Evolutionary conservation across 2,797 vertebrate genomes (phyloP).

Genomic region (Linurgus olivaceus): DNA sequence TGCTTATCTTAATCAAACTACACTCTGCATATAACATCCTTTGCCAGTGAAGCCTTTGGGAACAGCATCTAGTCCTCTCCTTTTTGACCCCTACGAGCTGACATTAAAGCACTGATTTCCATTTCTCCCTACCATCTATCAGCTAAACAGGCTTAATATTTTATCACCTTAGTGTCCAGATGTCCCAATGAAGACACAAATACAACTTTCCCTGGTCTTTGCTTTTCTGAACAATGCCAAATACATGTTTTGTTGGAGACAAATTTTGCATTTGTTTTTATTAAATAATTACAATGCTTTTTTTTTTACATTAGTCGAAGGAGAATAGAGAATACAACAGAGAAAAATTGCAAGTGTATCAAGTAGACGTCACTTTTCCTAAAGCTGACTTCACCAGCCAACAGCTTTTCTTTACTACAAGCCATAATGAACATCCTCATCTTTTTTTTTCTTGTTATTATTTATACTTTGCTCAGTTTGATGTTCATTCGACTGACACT

Average conservation of each 20-base stretch:
- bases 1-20: not conserved
- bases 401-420: not conserved
- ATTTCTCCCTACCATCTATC: not conserved
- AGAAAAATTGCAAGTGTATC: not conserved
- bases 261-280: not conserved
- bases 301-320: not conserved
- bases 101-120: not conserved
- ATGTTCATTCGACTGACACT: not conserved
- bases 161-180: not conserved
- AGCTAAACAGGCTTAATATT: not conserved
- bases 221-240: not conserved
- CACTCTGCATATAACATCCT: not conserved
- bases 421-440: not conserved
- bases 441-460: not conserved
- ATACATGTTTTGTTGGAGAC: not conserved
- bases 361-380: not conserved
- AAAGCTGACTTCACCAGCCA: not conserved
- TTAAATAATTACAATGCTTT: not conserved
- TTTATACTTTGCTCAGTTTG: not conserved
- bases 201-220: not conserved
- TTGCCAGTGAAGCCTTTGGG: not conserved
- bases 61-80: not conserved
- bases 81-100: not conserved
- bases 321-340: too few species aligned
- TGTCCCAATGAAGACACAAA: not conserved